Percentiles rank a stretch among this genome's conserved stretches.
Evolutionary conservation across 2,797 vertebrate genomes (phyloP).

Genomic region (Nyctalus aviator): DNA sequence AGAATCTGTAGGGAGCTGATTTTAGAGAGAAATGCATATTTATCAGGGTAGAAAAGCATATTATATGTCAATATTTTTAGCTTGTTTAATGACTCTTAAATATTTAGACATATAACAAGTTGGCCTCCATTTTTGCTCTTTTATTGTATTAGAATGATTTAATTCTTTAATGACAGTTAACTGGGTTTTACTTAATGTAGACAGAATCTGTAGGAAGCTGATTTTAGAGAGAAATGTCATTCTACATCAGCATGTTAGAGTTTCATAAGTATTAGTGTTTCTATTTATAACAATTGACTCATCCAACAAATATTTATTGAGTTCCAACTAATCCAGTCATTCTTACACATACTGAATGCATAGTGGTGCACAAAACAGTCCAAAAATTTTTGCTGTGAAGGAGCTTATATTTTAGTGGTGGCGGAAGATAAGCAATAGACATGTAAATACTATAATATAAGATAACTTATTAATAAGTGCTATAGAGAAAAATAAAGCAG

Average conservation of each 20-base stretch:
- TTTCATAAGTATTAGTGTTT: not conserved
- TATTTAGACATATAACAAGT: constrained; percentile 9
- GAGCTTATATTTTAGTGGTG: not conserved
- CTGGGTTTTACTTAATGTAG: not conserved
- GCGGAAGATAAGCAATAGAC: not conserved
- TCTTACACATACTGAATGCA: not conserved
- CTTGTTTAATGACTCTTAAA: constrained; percentile 21
- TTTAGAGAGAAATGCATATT: constrained; percentile 11
- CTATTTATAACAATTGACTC: not conserved
- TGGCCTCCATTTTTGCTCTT: not conserved
- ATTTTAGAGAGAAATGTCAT: constrained; percentile 13
- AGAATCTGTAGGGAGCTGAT: not conserved
- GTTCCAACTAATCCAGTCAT: not conserved
- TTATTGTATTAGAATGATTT: constrained; percentile 7
- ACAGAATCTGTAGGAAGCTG: not conserved
- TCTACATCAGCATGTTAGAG: not conserved
- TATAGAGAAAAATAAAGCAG: not conserved
- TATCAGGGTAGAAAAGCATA: not conserved
- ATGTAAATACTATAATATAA: not conserved
- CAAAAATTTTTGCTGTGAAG: not conserved
- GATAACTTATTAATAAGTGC: not conserved
- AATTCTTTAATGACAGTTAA: constrained; percentile 32
- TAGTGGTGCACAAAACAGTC: not conserved
- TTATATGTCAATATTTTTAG: not conserved
- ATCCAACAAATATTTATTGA: not conserved